Percentiles rank a stretch among this genome's conserved stretches.
phyloP scores from a whole-genome alignment of 2,113 vertebrate genomes.

The Microcebus lehilahytsara region DNA sequence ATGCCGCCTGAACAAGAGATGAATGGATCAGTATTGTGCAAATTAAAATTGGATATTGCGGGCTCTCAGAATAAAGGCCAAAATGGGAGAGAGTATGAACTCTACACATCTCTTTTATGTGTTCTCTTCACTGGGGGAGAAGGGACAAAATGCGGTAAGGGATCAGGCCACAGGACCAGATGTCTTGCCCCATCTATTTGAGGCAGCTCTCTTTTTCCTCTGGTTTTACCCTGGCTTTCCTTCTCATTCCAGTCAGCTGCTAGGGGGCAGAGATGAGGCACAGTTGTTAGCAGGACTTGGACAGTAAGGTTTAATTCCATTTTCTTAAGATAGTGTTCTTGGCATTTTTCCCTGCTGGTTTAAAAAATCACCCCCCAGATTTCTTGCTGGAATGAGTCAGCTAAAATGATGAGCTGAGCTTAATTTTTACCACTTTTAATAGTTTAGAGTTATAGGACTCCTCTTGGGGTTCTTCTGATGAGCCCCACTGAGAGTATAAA shows the following conservation, averaged over 20 bases:
- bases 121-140: neutral
- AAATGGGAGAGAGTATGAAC: neutral
- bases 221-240: neutral
- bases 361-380: neutral
- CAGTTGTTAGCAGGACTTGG: neutral
- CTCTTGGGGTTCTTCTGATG: neutral
- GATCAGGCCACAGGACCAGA: no score
- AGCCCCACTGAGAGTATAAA: neutral
- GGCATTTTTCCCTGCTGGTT: neutral
- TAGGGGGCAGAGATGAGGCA: neutral
- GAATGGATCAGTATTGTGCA: neutral
- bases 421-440: neutral
- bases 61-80: neutral
- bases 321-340: neutral
- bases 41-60: neutral
- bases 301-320: neutral
- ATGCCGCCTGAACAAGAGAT: neutral
- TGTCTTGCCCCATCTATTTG: neutral
- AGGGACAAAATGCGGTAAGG: fast-evolving
- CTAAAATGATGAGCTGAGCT: neutral
- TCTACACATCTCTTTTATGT: no score
- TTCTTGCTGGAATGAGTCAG: neutral
- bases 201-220: neutral
- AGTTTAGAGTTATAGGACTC: neutral
- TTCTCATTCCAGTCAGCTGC: neutral